Evolutionary conservation across 30 jellyfish, hydroid and myxozoan species (phyloP).

Genomic region (Clytia hemisphaerica): DNA sequence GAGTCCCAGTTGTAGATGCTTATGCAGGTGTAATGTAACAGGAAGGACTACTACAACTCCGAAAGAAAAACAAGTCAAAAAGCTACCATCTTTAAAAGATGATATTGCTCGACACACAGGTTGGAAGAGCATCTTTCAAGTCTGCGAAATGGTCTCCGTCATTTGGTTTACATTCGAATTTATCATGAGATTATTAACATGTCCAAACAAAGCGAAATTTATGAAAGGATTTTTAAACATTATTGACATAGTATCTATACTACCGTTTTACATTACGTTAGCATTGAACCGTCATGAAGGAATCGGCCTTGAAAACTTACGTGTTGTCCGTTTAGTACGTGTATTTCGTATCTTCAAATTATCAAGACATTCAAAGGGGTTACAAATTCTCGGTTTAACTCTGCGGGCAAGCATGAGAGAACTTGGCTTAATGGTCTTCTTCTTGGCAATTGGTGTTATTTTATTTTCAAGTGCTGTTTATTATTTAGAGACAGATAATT

Average conservation of each 20-base stretch:
- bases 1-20: not conserved
- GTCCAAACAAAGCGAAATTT: conserved; percentile 69
- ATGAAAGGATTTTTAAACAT: conserved; percentile 57
- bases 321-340: conserved; percentile 82
- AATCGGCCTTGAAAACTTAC: conserved; percentile 56
- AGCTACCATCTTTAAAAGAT: not conserved
- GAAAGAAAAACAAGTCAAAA: not conserved
- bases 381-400: conserved; percentile 84
- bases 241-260: conserved; percentile 67
- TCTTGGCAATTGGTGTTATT: conserved; percentile 73
- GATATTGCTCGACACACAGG: not conserved
- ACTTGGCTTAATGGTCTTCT: conserved; percentile 77
- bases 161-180: conserved; percentile 91
- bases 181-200: conserved; percentile 53
- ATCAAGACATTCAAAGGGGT: conserved; percentile 90
- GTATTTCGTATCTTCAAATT: conserved; percentile 86
- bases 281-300: conserved; percentile 49
- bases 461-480: conserved; percentile 85
- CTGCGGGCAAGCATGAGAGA: conserved; percentile 85
- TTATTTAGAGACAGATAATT: conserved; percentile 66
- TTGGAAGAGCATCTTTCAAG: conserved; percentile 57
- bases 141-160: conserved; percentile 66
- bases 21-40: conserved; percentile 1
- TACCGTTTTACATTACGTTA: conserved; percentile 71
- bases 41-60: too few species aligned